A percentile compares a stretch with the other conserved stretches of the same genome.
Evolutionary conservation across 1,140 invertebrate genomes (phyloP).

Genomic region (Elysia chlorotica): DNA sequence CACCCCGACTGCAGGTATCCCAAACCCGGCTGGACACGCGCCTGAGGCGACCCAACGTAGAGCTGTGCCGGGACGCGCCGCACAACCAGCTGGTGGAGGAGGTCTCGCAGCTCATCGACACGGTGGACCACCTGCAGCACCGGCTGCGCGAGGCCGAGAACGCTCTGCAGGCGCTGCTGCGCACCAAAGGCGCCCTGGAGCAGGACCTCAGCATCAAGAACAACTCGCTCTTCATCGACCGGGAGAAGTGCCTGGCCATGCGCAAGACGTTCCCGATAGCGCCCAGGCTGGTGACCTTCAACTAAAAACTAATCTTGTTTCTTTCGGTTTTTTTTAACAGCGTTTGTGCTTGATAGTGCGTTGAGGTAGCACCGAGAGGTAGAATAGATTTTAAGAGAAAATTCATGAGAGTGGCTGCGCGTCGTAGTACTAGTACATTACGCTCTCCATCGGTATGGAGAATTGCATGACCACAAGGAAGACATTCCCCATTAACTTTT

Average conservation of each 20-base stretch:
- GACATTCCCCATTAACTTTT: too few relatives aligned
- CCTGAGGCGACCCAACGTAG: constrained; percentile 82
- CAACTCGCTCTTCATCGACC: constrained; percentile 89
- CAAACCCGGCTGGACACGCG: constrained; percentile 86
- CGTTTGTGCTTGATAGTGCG: too few relatives aligned
- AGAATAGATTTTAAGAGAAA: too few relatives aligned
- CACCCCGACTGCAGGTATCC: constrained; percentile 87
- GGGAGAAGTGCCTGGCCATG: constrained; percentile 91
- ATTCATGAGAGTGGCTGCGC: too few relatives aligned
- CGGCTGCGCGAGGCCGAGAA: constrained; percentile 65
- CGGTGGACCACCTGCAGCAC: constrained; percentile 56
- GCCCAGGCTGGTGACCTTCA: constrained; percentile 51
- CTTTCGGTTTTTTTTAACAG: too few relatives aligned
- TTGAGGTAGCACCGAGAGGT: too few relatives aligned
- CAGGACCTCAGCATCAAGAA: constrained; percentile 87
- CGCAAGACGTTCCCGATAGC: constrained; percentile 81
- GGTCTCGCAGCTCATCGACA: constrained; percentile 59
- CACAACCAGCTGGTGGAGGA: constrained; percentile 69
- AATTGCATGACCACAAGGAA: too few relatives aligned
- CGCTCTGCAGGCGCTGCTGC: constrained; percentile 76
- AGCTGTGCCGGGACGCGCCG: constrained; percentile 85
- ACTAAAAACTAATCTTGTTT: too few relatives aligned
- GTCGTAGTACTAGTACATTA: too few relatives aligned
- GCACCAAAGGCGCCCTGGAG: constrained; percentile 81
- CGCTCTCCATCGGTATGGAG: too few relatives aligned